Conservation (phyloP, 2,797 vertebrate genomes). For the Picus viridis region DNA sequence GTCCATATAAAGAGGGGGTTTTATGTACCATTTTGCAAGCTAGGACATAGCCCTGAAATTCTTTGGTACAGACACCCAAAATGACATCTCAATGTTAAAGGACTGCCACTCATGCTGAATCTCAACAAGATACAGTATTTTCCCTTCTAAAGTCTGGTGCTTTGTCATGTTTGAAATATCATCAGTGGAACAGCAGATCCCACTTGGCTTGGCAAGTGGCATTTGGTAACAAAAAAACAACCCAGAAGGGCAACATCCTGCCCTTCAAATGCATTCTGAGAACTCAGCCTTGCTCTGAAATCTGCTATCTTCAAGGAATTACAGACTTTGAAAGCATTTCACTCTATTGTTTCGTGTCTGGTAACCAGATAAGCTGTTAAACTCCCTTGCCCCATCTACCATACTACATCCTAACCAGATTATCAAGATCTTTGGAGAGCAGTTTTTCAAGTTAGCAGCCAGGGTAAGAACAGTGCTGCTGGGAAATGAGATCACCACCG, state of each 20-base stretch:
- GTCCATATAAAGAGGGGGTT: neutral
- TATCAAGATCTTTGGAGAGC: neutral
- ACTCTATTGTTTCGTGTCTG: neutral
- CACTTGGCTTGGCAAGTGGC: neutral
- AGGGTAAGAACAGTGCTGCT: neutral
- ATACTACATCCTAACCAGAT: neutral
- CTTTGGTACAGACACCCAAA: neutral
- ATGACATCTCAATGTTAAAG: neutral
- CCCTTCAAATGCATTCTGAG: neutral
- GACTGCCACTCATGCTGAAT: neutral
- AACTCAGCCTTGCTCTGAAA: neutral
- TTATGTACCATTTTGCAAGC: neutral
- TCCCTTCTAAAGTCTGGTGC: neutral
- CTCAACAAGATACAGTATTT: neutral
- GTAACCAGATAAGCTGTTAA: neutral
- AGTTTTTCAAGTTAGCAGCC: neutral
- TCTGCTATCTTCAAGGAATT: neutral
- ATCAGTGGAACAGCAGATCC: neutral
- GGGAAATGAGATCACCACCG: neutral
- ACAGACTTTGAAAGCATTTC: neutral
- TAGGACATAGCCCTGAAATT: neutral
- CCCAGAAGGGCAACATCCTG: neutral
- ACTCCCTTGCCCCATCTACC: neutral
- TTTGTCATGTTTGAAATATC: slow-evolving; percentile 1
- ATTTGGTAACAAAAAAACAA: neutral